Base-by-base conservation (phyloP, 2,888 invertebrate genomes). In the Ashinkailepas kermadecensis region DNA sequence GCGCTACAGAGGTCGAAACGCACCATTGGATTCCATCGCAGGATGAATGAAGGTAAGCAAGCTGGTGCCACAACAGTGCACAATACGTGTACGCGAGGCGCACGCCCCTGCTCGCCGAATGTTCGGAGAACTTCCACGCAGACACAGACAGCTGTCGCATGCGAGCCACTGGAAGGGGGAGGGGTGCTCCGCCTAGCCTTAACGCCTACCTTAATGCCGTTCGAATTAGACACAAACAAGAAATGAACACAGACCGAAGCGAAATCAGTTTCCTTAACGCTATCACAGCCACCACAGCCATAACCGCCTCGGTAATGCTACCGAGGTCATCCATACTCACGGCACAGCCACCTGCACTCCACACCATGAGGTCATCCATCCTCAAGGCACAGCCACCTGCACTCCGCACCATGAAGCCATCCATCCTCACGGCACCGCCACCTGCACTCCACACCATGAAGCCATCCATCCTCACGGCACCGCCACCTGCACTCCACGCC, bases 11-110 rank as follows among this genome's bases (percentile, higher is more conserved):
- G 9, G 64, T 64, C 21, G 54, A 56, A 74, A 74, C 56, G 74
- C 74, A 74, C 74, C 74, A 54, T 74, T 74, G 74, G 74, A 74
- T 74, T 74, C 39, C 10, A 74, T 74, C 56, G 54, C 56, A 74
- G 54, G 54, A 74, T 21, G 21, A 18, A 56, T 74, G 39, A 67
- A 25, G 39, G 39, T 39, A 62, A 12, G 67, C 67, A 25, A 39
- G 67, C 59, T n/a, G n/a, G 39, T 39, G 39, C 39, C 39, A 39
- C 39, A 65, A 8, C 23, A 23, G 23, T 9, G 74, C 74, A 4
- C 54, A 6, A 70, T 13, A 62, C 62, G 62, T 18, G 7, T 62
- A 15, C 7, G 18, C 62, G 62, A 18, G 18, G 62, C 18, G 15
- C 7, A 13, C 62, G 62, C 18, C 62, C 18, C 62, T 15, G 18